Evolutionary conservation across 2,888 invertebrate species (phyloP), one percentile per base, ranked within the genome.

Genomic region (Penaeus monodon): DNA sequence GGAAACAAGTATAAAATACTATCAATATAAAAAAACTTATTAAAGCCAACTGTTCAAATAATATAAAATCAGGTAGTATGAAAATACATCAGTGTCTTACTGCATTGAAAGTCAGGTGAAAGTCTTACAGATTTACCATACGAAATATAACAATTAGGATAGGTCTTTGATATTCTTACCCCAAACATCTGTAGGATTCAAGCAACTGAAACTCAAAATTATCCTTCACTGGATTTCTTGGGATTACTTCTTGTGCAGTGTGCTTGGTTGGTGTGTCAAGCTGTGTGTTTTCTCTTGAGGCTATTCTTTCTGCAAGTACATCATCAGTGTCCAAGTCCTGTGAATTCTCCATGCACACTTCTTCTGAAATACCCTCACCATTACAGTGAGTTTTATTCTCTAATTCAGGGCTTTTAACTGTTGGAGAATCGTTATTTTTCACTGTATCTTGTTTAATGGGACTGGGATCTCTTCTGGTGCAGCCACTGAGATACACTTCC

Each of bases 181-280:
- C 88, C n/a, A 88, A 81, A 79, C 90, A 90, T 77, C 79, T 88
- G 79, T 88, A 90, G 33, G 89, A 89, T 76, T 90, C 90, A 12
- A 84, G 78, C 4, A 89, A 68, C 70, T 90, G 85, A 70, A 90
- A 90, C 77, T 88, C 85, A 88, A 90, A 90, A 73, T 90, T 90
- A 49, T 85, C 86, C 24, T 85, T 89, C 29, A 90, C 86, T 1
- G 90, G 90, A 33, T 87, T 87, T 74, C 80, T 87, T 14, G 79
- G 79, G 38, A 86, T 24, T 10, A 65, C 49, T 33, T 85, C 84
- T 20, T 2, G 12, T 29, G 27, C 57, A 78, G 57, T 63, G 29
- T 14, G 57, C 29, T 63, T 79, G 10, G 14, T 57, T 20, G 84
- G 78, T 3, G 84, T 84, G 24, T 22, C 24, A 33, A 44, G 22